These are phyloP conservation scores for Anolis apletophallus DNA, from an alignment of 2,797 vertebrate species.

Conservation along the genomic window DNA sequence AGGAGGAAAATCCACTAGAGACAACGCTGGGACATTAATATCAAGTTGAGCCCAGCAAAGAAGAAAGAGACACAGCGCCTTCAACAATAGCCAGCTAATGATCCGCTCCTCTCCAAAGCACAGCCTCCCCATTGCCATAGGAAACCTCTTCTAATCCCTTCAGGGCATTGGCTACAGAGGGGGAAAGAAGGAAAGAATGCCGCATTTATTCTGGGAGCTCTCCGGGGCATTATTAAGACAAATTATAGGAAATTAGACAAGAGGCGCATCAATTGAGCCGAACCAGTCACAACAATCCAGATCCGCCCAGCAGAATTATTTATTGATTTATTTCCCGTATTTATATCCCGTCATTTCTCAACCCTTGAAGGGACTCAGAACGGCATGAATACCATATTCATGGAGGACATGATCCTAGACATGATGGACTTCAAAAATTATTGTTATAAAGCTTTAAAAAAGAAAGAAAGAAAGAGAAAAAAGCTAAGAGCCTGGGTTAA, in stretches of 20 bases:
- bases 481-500: no score
- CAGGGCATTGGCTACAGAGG: constrained; percentile 23
- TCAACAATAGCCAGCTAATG: not conserved
- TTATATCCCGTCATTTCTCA: no score
- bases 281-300: not conserved
- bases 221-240: constrained; percentile 54
- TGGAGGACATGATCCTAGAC: no score
- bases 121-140: fast-evolving
- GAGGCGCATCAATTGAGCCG: constrained; percentile 42
- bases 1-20: no score
- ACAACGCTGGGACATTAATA: not conserved
- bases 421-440: no score
- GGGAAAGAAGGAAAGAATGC: constrained; percentile 14
- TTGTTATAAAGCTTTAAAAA: no score
- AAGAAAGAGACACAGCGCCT: not conserved
- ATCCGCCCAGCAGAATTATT: constrained; percentile 31
- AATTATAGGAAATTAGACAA: constrained; percentile 51
- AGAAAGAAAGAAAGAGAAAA: no score
- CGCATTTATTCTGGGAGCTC: not conserved
- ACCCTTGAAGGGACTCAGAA: no score
- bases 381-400: no score
- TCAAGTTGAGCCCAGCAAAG: not conserved
- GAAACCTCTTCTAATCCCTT: constrained; percentile 42
- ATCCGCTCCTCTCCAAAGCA: not conserved
- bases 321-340: no score